Evolutionary conservation across 2,888 invertebrate genomes (phyloP).

Genomic region (Hirtodrosophila cameraria): DNA sequence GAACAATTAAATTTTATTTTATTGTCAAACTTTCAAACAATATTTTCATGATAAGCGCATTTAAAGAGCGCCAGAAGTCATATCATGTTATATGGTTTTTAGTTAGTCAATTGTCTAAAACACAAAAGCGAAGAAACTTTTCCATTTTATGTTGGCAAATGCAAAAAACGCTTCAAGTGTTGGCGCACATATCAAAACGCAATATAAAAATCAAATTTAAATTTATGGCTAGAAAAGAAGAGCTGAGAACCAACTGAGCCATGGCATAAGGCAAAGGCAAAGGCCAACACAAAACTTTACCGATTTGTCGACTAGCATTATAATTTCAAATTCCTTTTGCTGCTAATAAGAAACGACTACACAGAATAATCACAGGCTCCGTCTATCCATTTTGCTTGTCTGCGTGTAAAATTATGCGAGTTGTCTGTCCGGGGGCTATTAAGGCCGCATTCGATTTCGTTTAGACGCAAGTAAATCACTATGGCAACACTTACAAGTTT

Average conservation of each 20-base stretch:
- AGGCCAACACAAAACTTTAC: conserved; percentile 55
- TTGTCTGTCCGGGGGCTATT: conserved; percentile 73
- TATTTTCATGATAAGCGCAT: conserved; percentile 45
- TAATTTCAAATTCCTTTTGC: conserved; percentile 65
- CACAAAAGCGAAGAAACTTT: conserved; percentile 44
- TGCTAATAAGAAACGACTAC: conserved; percentile 60
- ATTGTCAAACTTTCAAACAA: conserved; percentile 43
- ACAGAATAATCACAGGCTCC: background rate
- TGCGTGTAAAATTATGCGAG: conserved; percentile 69
- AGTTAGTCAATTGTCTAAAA: conserved; percentile 25
- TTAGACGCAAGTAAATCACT: conserved; percentile 69
- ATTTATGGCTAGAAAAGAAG: conserved; percentile 52
- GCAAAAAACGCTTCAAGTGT: conserved; percentile 45
- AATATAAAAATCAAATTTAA: conserved; percentile 69
- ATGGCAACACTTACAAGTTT: conserved; percentile 77
- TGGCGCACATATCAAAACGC: conserved; percentile 58
- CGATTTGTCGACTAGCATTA: conserved; percentile 66
- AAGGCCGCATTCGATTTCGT: conserved; percentile 79
- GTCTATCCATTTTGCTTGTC: conserved; percentile 40
- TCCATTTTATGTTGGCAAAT: conserved; percentile 20
- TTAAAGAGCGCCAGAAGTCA: conserved; percentile 18
- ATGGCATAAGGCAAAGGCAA: conserved; percentile 42
- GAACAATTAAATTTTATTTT: conserved; percentile 19
- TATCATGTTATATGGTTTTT: conserved; percentile 32
- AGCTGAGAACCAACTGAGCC: conserved; percentile 43